Evolutionary conservation across 2,797 vertebrate genomes (phyloP), one percentile per base, ranked within the genome.

Genomic region (Zalophus californianus): DNA sequence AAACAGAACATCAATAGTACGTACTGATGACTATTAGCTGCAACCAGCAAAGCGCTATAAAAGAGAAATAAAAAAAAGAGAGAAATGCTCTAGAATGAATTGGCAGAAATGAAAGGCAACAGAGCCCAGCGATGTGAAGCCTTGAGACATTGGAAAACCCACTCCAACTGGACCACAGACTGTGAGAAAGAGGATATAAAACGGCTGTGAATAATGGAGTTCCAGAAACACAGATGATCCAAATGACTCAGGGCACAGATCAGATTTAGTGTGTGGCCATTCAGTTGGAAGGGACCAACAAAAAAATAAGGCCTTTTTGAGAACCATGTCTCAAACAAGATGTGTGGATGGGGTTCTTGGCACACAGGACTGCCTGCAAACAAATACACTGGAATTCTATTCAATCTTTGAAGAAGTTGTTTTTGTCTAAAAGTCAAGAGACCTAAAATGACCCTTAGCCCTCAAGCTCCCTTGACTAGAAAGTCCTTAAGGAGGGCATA

Each of bases 261-360:
- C 23, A 27, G 38, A 73, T 82, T 70, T 52, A 25, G 25, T 50
- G 16, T 54, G 50, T 50, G 13, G 16, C 80, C 54, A 72, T 83
- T 58, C 56, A 54, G 20, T 41, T 86, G 66, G 72, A 96, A 94
- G 52, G 20, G 86, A 58, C 66, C 18, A 85, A 84, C 11, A 68
- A 79, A 52, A 35, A 73, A 87, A 94, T 13, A 52, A 83, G 60
- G 18, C 23, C 8, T 29, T 78, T 96, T 93, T 83, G 84, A 94
- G 94, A 96, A 32, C 21, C 11, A 25, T 15, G 7, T 96, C 75
- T 77, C 75, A 38, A 79, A 50, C 5, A 58, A 77, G 54, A 62
- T 80, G 18, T 50, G 13, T 66, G n/a, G 23, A 83, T 82, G 25
- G 87, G 68, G 75, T 48, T 60, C 73, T 88, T 66, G 85, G 60